Evolutionary conservation across 2,113 vertebrate genomes (phyloP), one percentile per base, ranked within the genome.

Genomic region (Peromyscus californicus): DNA sequence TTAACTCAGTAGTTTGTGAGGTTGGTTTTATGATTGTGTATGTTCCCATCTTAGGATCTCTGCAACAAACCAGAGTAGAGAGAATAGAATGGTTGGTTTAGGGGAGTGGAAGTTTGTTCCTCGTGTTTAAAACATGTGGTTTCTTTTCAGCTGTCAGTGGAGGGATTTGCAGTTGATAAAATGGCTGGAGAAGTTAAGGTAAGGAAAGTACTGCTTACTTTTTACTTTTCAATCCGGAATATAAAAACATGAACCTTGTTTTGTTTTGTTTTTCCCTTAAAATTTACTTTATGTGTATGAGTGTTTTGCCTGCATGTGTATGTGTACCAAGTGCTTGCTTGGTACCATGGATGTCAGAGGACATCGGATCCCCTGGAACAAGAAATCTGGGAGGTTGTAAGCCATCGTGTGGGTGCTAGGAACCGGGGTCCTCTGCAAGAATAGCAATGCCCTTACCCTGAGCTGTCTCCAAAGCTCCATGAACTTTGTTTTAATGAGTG

Each of bases 101-200:
- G 72, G 61, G 29, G 84, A 92, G 74, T 79, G 48, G 48, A 96
- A 89, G 36, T 82, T 96, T 95, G 22, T 97, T 92, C 31, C 26
- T 42, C 48, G 17, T 29, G 13, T 94, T 59, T 82, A 89, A 95
- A 86, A 65, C 33, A 17, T 70, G 1, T 36, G 61, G 2, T 86
- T 69, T 86, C 17, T 74, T 90, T 98, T 57, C 98, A 99, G 99
- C 99, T 99, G 78, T 99, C 99, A 21, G 99, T 99, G 67, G 99
- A 99, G 92, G 99, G 99, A 63, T 99, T 99, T 98, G 99, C 99
- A 76, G 98, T 99, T 70, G 99, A 99, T 96, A 99, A 99, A 99
- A 99, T 99, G 99, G 99, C 99, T 33, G 98, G 99, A 97, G 99
- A 99, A 98, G 99, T 99, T 74, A 99, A 99, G 99, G 99, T 99